Percentiles rank a stretch among this genome's conserved stretches.
phyloP scores from a whole-genome alignment of 2,888 invertebrate species.

The Macaria notata region DNA sequence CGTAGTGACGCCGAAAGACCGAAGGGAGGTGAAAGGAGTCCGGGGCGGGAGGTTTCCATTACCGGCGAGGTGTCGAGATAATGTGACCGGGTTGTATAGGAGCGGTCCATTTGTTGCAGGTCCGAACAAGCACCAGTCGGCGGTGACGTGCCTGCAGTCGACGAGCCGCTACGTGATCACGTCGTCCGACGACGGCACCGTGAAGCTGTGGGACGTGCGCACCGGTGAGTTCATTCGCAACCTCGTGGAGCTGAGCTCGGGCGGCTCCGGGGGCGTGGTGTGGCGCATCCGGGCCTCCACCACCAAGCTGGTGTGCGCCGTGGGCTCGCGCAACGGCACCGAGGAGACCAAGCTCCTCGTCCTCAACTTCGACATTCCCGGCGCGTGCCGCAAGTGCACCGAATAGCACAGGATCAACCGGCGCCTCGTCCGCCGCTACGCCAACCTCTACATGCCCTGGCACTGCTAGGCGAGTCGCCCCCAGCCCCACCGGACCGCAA shows the following conservation, averaged over 20 bases:
- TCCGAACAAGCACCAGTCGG: constrained; percentile 97
- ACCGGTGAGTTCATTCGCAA: constrained; percentile 98
- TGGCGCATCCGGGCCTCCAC: constrained; percentile 98
- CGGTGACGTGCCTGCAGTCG: constrained; percentile 98
- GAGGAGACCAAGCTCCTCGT: constrained; percentile 99
- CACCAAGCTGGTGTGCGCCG: constrained; percentile 98
- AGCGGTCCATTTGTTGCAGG: constrained; percentile 78
- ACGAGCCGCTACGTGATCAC: constrained; percentile 98
- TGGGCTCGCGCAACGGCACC: constrained; percentile 98
- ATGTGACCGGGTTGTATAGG: no score
- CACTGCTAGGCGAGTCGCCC: constrained; percentile 49
- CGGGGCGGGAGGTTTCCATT: no score
- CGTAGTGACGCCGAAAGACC: no score
- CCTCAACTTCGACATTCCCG: constrained; percentile 96
- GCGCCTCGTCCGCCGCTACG: constrained; percentile 71
- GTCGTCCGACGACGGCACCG: constrained; percentile 99
- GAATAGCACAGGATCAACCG: constrained; percentile 78
- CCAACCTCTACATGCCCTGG: constrained; percentile 75
- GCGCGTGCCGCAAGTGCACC: constrained; percentile 83
- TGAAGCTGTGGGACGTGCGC: constrained; percentile 99
- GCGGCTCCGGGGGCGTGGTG: constrained; percentile 98
- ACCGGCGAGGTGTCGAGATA: no score
- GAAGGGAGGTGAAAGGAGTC: no score
- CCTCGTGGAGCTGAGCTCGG: constrained; percentile 95
- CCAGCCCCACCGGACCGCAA: constrained; percentile 42